Conservation (phyloP, 2,797 vertebrate genomes). For the Coracias cyanogaster region DNA sequence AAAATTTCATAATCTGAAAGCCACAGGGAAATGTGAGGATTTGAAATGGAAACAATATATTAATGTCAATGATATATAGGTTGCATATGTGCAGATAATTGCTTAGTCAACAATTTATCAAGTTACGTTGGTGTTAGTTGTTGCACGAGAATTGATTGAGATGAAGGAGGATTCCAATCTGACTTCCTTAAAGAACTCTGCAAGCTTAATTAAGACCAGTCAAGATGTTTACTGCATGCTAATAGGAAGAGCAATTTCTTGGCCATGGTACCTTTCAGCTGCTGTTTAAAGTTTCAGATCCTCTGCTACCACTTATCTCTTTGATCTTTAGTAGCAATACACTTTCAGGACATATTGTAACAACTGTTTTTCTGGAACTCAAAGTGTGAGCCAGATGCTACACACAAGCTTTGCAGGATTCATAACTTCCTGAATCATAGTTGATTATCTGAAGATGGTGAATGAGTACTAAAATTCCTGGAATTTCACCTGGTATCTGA, state of each 20-base stretch:
- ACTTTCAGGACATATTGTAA: background rate
- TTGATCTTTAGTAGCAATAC: background rate
- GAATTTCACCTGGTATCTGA: slow-evolving; percentile 15
- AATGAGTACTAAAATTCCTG: slow-evolving; percentile 11
- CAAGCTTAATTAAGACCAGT: background rate
- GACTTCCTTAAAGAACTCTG: background rate
- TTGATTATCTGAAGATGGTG: background rate
- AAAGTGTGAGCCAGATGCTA: background rate
- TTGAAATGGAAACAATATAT: background rate
- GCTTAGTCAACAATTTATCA: background rate
- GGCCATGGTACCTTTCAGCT: background rate
- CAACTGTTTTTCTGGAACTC: background rate
- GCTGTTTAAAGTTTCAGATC: background rate
- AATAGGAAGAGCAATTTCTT: background rate
- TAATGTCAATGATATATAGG: background rate
- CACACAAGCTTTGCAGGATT: slow-evolving; percentile 1
- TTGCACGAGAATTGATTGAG: background rate
- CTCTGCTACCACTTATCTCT: background rate
- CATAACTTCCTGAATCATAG: background rate
- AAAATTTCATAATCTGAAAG: background rate
- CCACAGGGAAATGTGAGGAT: background rate
- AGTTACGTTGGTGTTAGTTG: background rate
- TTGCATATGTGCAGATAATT: background rate
- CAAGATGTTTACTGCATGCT: background rate
- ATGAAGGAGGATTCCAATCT: background rate